These are phyloP conservation scores for Prionailurus viverrinus DNA, from an alignment of 2,113 vertebrate species.

Conservation along the genomic window DNA sequence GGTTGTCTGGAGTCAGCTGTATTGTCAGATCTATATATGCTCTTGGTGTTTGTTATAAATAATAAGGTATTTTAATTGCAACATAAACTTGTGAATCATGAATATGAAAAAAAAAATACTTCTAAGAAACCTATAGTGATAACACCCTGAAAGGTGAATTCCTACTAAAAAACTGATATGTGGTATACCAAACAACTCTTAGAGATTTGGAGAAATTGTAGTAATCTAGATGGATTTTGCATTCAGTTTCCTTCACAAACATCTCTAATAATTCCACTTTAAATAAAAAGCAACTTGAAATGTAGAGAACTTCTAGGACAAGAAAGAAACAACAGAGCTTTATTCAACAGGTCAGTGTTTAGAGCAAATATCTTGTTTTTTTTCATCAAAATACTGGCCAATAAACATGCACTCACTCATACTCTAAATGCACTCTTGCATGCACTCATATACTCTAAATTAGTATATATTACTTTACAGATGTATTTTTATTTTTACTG, in stretches of 20 bases:
- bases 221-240: neutral
- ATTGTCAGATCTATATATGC: neutral
- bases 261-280: neutral
- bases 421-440: too few relatives aligned
- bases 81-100: neutral
- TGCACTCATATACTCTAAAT: neutral
- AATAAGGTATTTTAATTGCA: neutral
- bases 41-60: neutral
- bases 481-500: neutral
- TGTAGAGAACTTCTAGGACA: neutral
- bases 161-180: neutral
- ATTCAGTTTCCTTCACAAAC: neutral
- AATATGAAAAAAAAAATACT: neutral
- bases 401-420: neutral
- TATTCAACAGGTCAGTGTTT: neutral
- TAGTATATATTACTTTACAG: neutral
- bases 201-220: neutral
- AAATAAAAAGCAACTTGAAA: neutral
- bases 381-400: neutral
- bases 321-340: neutral
- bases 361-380: neutral
- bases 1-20: neutral
- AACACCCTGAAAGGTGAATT: neutral
- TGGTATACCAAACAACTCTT: neutral
- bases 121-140: neutral